Base-by-base conservation (phyloP, 2,888 invertebrate species). In the Ceraclea dissimilis region DNA sequence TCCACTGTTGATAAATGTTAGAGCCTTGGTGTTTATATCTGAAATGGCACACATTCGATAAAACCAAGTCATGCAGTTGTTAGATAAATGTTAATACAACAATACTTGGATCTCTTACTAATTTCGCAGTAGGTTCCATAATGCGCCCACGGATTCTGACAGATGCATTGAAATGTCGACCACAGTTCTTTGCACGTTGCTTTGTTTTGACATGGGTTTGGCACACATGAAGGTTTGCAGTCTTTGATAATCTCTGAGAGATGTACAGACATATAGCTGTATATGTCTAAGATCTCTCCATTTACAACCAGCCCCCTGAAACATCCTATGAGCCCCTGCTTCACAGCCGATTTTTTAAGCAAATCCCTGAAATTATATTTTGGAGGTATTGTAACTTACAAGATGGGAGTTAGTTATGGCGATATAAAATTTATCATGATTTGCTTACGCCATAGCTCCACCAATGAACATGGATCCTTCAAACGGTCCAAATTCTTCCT, bases 381-480 rank as follows among this genome's bases (percentile, higher is more conserved):
- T n/a, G n/a, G n/a, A n/a, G n/a, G n/a, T n/a, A n/a, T n/a, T 16
- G 17, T 43, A 4, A 43, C 11, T 43, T 17, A 43, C 11, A 43
- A 43, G 17, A 16, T 43, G 10, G 4, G 26, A 10, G 26, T n/a
- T 17, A 51, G 5, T 6, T 51, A 19, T 22, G 8, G n/a, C n/a
- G n/a, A n/a, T n/a, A n/a, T n/a, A 17, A 1, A 31, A 26, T 2
- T 44, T 26, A 26, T 11, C 2, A 26, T 52, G 4, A n/a, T 31
- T 47, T 52, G 4, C 86, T 83, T 78, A 93, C 93, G 86, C 88
- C 51, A 93, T 93, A 59, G 92, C 93, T 52, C 93, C 94, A 21
- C 93, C 93, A 65, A 94, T 92, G 66, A 92, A 93, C 89, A 92
- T 92, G 55, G 92, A 91, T 0, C 93, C 93, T 71, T 93, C 93